Evolutionary conservation across 2,113 vertebrate species (phyloP).

Genomic region (Nicator chloris): DNA sequence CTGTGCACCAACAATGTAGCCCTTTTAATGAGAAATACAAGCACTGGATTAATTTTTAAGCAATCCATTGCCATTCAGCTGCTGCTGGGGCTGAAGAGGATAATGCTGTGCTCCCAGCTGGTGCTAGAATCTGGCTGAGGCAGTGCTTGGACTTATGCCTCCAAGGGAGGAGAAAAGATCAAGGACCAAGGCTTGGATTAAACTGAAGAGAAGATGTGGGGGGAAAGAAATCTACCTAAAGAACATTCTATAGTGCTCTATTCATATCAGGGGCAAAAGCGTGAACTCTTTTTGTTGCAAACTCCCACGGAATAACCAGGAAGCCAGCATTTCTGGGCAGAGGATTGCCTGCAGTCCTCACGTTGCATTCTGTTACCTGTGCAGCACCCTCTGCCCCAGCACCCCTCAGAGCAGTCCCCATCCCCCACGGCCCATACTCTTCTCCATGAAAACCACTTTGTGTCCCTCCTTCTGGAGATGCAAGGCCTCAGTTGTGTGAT

Average conservation of each 20-base stretch:
- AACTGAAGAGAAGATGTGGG: neutral
- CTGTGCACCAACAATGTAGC: neutral
- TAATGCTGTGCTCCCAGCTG: neutral
- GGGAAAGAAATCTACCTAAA: neutral
- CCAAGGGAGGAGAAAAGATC: neutral
- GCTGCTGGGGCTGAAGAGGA: neutral
- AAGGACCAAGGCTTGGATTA: neutral
- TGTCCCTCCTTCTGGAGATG: accelerated
- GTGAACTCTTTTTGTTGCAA: neutral
- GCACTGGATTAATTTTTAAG: neutral
- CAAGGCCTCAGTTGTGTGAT: neutral
- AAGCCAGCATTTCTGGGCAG: neutral
- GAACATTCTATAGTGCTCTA: neutral
- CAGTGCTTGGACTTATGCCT: neutral
- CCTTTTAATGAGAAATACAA: neutral
- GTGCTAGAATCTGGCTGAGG: neutral
- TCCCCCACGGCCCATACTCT: accelerated
- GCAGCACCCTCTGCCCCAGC: neutral
- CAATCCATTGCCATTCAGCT: neutral
- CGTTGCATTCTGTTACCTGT: accelerated
- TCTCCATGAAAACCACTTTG: neutral
- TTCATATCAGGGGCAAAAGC: too few relatives aligned
- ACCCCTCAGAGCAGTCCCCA: neutral
- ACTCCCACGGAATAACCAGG: neutral
- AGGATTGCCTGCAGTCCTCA: too few relatives aligned